Evolutionary conservation across 2,888 invertebrate species (phyloP).

Genomic region (Alitta virens): DNA sequence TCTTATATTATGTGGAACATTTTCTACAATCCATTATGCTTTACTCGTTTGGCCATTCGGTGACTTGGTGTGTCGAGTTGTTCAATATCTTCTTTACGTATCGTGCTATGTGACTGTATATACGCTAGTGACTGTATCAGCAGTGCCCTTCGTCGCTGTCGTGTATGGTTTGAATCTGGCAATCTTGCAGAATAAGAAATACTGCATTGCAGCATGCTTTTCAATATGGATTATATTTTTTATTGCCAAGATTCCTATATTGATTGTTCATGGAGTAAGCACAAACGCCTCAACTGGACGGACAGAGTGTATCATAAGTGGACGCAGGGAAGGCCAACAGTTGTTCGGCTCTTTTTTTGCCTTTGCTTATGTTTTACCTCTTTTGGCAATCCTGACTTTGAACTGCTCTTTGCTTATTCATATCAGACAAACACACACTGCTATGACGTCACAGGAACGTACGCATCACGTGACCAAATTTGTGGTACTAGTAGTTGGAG

Average conservation of each 20-base stretch:
- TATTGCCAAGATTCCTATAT: slow-evolving; percentile 24
- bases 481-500: slow-evolving; percentile 5
- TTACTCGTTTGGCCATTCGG: slow-evolving; percentile 25
- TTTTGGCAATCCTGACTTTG: slow-evolving; percentile 4
- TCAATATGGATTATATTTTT: slow-evolving; percentile 26
- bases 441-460: not conserved
- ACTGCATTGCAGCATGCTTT: slow-evolving; percentile 16
- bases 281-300: not conserved
- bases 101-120: no score
- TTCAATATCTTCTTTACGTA: slow-evolving; percentile 29
- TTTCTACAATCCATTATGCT: slow-evolving; percentile 24
- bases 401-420: not conserved
- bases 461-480: slow-evolving; percentile 4
- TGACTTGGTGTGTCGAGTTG: slow-evolving; percentile 23
- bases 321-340: slow-evolving; percentile 10
- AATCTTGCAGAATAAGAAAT: slow-evolving; percentile 1
- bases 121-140: slow-evolving; percentile 26
- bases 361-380: slow-evolving; percentile 6
- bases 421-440: not conserved
- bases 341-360: no score
- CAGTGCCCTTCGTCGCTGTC: slow-evolving; percentile 22
- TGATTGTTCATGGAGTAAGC: slow-evolving; percentile 24
- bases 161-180: slow-evolving; percentile 3
- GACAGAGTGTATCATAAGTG: slow-evolving; percentile 25
- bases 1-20: slow-evolving; percentile 24